Evolutionary conservation across 2,888 invertebrate species (phyloP), one percentile per base, ranked within the genome.

Genomic region (Ethmia dodecea): DNA sequence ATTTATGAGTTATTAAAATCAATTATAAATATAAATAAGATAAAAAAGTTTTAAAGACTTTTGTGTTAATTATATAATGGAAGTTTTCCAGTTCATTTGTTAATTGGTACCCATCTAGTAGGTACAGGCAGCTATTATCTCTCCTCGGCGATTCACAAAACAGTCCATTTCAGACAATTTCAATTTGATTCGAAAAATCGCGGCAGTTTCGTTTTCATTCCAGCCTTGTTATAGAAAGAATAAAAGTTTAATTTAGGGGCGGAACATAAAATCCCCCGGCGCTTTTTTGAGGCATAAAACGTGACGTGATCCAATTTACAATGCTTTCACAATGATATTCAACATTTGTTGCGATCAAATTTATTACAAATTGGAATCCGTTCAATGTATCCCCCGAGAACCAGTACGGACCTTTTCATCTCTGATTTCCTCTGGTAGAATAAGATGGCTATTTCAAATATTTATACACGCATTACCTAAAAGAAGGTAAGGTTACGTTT

Each of bases 331-430:
- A 38, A 45, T 66, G 71, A 75, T 74, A 75, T 74, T 74, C 64
- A 62, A 70, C 72, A 70, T 74, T 74, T 73, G 72, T 71, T 72
- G 69, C 75, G 68, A 68, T 66, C 67, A 61, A 76, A 61, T 76
- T 75, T 77, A 76, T 74, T 73, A 75, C 75, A 69, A 68, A 77
- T 75, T 75, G 73, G 72, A 70, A 70, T 63, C 60, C 60, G 59
- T 63, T 66, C 63, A 51, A 66, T 70, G 62, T 66, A 61, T 70
- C 74, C 66, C 68, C 42, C 13, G 60, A 58, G 71, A 53, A 47
- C 43, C 45, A 47, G 52, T 16, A 18, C 40, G 45, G 60, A 59
- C 60, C 62, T 67, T 60, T 57, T 60, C 57, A 57, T 63, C 56
- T 62, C 53, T 59, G 59, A 61, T 62, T 62, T 26, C 29, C 44